Evolutionary conservation across 2,888 invertebrate species (phyloP).

Genomic region (Hedychridium roseum): DNA sequence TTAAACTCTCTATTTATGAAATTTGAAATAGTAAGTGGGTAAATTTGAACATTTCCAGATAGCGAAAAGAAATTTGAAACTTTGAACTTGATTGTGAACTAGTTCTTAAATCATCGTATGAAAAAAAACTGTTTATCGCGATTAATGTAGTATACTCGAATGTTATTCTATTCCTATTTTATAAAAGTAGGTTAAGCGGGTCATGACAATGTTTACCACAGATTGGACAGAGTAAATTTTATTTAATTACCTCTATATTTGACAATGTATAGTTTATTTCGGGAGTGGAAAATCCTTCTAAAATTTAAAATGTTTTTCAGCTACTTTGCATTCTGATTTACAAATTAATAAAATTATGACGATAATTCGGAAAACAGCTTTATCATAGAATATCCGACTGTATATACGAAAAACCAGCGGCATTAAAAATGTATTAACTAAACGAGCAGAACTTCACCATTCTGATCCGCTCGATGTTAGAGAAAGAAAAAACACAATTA

Average conservation of each 20-base stretch:
- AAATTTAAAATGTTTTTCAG: too few relatives aligned
- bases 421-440: conserved; percentile 15
- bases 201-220: not conserved
- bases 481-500: conserved; percentile 34
- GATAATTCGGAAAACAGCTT: not conserved
- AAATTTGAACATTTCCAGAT: too few relatives aligned
- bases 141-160: too few relatives aligned
- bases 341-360: not conserved
- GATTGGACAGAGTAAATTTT: not conserved
- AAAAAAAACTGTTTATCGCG: too few relatives aligned
- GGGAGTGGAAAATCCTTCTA: not conserved
- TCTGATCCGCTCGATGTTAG: conserved; percentile 9
- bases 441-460: conserved; percentile 11
- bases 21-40: too few relatives aligned
- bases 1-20: too few relatives aligned
- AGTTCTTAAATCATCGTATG: too few relatives aligned
- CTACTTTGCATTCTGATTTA: too few relatives aligned
- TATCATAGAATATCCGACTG: not conserved
- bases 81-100: too few relatives aligned
- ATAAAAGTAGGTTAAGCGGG: too few relatives aligned
- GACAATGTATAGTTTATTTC: not conserved
- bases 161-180: too few relatives aligned
- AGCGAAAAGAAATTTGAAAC: too few relatives aligned
- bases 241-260: not conserved
- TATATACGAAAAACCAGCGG: conserved; percentile 10